Percentiles rank a stretch among this genome's conserved stretches.
Evolutionary conservation across 2,113 vertebrate genomes (phyloP).

Genomic region (Eidolon helvum): DNA sequence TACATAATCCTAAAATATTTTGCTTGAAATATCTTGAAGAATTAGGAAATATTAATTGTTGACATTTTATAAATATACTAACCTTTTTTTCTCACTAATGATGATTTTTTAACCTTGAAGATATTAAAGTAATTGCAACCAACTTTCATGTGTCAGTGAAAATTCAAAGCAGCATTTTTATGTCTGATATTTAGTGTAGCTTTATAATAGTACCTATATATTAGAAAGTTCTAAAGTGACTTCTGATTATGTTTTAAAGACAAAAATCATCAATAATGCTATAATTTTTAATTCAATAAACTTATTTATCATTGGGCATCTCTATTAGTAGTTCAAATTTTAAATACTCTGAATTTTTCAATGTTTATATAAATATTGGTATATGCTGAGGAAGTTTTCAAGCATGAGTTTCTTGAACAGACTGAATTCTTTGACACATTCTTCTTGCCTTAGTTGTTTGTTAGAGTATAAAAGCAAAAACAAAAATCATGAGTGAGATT

Average conservation of each 20-base stretch:
- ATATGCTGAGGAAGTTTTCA: neutral
- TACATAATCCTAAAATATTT: conserved; percentile 25
- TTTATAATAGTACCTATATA: neutral
- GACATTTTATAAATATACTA: conserved; percentile 5
- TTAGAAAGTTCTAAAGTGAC: neutral
- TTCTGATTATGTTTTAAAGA: conserved; percentile 22
- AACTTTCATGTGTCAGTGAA: neutral
- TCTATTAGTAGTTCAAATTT: neutral
- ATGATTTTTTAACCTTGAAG: conserved; percentile 12
- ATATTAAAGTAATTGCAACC: conserved; percentile 18
- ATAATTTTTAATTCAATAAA: neutral
- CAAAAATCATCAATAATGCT: neutral
- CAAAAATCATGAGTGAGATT: neutral
- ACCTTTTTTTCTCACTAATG: neutral
- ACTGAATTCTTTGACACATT: neutral
- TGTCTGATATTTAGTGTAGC: neutral
- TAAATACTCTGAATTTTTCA: neutral
- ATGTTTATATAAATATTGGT: neutral
- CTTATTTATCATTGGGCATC: neutral
- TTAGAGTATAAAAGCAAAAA: neutral
- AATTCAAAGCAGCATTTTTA: neutral
- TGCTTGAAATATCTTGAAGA: conserved; percentile 24
- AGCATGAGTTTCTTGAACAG: neutral
- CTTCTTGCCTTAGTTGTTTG: neutral
- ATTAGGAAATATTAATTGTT: conserved; percentile 40